Evolutionary conservation across 2,888 invertebrate species (phyloP), one percentile per base, ranked within the genome.

Genomic region (Heteromurus nitidus): DNA sequence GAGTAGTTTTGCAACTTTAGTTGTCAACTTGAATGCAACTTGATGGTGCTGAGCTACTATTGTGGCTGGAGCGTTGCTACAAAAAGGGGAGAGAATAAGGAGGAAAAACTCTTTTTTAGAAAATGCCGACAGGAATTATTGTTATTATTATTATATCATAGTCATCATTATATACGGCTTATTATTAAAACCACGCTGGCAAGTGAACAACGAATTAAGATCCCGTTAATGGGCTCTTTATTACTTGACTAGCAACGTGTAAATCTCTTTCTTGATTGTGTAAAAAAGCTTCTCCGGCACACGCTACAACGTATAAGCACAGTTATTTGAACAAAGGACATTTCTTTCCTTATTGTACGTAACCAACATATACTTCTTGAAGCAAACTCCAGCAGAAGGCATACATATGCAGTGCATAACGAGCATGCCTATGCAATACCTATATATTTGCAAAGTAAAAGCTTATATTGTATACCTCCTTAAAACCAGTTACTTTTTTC

Each of bases 211-310:
- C 67, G 62, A 80, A 73, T 80, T 73, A 74, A 73, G 67, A 73
- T 80, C 80, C 68, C 36, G 73, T 68, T 80, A 80, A 80, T 80
- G 68, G 80, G 67, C 68, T 67, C 72, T 72, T 79, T 72, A 79
- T 79, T 79, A 79, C 79, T 55, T 1, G 28, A 13, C 72, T 53
- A 36, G 58, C 44, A 60, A 72, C 62, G 72, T 72, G 72, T 72
- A 72, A 72, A 72, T 72, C 72, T 72, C 70, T 58, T 53, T 53
- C 31, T 22, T 55, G 70, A 70, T 70, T 70, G 58, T 58, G 64
- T 22, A 64, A 42, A 44, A 68, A 53, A 53, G 53, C 28, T 30
- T 68, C 20, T 9, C 22, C 53, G 58, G 67, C 67, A 75, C 75
- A 28, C 72, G 24, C 9, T 2, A 26, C 28, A 50, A 11, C 18